Base-by-base conservation (phyloP, 53 echinoderm and acorn worm species). In the Holothuria scabra region DNA sequence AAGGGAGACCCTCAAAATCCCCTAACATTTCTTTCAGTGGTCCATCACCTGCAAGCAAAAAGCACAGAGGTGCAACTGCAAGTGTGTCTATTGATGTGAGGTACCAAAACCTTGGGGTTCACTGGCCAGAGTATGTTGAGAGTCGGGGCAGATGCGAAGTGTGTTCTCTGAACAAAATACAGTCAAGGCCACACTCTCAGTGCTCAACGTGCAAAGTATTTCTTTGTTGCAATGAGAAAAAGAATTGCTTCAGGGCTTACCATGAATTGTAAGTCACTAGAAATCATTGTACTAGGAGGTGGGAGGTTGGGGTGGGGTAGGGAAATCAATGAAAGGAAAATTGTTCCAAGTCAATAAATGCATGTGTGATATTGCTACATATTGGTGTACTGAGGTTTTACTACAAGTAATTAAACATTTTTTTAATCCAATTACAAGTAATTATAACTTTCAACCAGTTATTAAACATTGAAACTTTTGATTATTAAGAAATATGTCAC, bases 1-100 rank as follows among this genome's bases (percentile, higher is more conserved):
- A 49, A 74, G 75, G 49, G 22, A 74, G 75, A 16, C 75, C 75
- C 46, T 74, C 75, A 49, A 46, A 46, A 23, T 74, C 75, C 46
- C 75, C 46, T 3, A 74, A 52, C n/a, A 35, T n/a, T n/a, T n/a
- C n/a, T n/a, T 25, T 4, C 24, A 52, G 48, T 49, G 22, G 55
- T 6, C 75, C 75, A 3, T n/a, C n/a, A n/a, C n/a, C 75, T 22
- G n/a, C 55, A 48, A 49, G 48, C 22, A 46, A 74, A 24, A 74
- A 48, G 55, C 75, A 49, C 75, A 74, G 75, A 74, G 55, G 55
- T 49, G 75, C 22, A 6, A 24, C 48, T 49, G 4, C 46, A 25
- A 74, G 75, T 74, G 75, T 74, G 49, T 4, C 23, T 25, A n/a
- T 5, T 1, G 75, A 74, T 46, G 75, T 38, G 7, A 1, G 75